A percentile compares a stretch with the other conserved stretches of the same genome.
Evolutionary conservation across 1,140 invertebrate genomes (phyloP).

Genomic region (Neodiprion lecontei): DNA sequence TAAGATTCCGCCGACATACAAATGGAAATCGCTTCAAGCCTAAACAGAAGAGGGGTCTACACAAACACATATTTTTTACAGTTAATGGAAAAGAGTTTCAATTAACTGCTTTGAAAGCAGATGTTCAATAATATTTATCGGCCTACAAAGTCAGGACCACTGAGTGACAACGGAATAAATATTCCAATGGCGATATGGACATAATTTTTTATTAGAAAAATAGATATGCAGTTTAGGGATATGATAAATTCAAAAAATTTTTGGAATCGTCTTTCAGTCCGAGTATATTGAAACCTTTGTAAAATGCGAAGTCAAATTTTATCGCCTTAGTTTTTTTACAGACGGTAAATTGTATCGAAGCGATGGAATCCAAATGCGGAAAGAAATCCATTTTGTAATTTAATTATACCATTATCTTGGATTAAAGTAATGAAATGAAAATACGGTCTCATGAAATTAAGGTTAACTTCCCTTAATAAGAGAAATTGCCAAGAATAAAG

Average conservation of each 20-base stretch:
- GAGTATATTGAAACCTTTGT: no score
- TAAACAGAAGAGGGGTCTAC: no score
- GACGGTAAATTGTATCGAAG: not conserved
- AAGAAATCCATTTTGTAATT: not conserved
- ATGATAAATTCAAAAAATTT: no score
- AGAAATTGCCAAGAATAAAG: not conserved
- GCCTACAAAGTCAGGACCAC: not conserved
- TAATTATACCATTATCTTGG: constrained; percentile 2
- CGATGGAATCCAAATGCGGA: not conserved
- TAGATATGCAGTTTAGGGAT: no score
- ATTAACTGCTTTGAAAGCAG: not conserved
- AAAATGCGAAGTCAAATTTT: no score
- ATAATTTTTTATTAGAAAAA: no score
- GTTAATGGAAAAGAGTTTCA: not conserved
- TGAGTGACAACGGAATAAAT: no score
- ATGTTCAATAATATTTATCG: not conserved
- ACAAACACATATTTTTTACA: not conserved
- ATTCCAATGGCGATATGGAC: no score
- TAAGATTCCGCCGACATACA: no score
- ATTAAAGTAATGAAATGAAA: constrained; percentile 8
- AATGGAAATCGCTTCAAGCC: no score
- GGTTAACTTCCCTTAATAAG: not conserved
- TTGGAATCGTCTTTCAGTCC: no score
- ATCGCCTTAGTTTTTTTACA: no score
- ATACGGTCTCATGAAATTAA: constrained; percentile 2